A percentile compares a stretch with the other conserved stretches of the same genome.
These are phyloP conservation scores for Lithophane semibrunnea DNA, from an alignment of 2,888 invertebrate species.

Conservation along the genomic window DNA sequence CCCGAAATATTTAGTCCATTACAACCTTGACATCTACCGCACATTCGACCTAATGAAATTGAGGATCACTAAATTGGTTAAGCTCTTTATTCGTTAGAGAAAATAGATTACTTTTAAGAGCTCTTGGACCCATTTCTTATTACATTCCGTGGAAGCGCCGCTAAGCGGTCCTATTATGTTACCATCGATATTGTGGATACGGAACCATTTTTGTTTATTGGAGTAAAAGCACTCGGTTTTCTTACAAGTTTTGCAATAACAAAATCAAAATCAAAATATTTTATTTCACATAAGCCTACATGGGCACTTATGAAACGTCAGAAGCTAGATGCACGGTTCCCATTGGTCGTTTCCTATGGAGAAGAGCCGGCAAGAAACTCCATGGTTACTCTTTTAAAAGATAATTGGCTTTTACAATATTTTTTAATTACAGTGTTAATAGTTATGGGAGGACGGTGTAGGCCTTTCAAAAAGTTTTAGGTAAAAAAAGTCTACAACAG, in stretches of 20 bases:
- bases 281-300: too few species aligned
- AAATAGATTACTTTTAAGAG: conserved; percentile 83
- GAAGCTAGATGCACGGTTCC: too few species aligned
- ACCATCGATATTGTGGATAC: conserved; percentile 58
- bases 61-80: conserved; percentile 81
- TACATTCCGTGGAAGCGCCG: conserved; percentile 70
- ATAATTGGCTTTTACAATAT: too few species aligned
- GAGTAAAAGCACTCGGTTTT: background rate
- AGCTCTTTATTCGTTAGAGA: conserved; percentile 77
- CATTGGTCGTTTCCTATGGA: too few species aligned
- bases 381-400: too few species aligned
- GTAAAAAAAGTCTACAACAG: too few species aligned
- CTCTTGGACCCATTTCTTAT: conserved; percentile 73
- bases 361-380: too few species aligned
- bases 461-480: too few species aligned
- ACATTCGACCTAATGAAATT: conserved; percentile 72
- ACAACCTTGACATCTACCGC: conserved; percentile 61
- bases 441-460: too few species aligned
- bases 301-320: too few species aligned
- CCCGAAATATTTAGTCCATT: conserved; percentile 37
- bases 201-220: conserved; percentile 46
- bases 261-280: too few species aligned
- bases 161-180: conserved; percentile 63
- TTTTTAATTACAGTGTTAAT: too few species aligned
- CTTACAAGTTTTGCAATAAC: conserved; percentile 7